phyloP scores from a whole-genome alignment of 2,888 invertebrate genomes.

The Eupithecia dodoneata region DNA sequence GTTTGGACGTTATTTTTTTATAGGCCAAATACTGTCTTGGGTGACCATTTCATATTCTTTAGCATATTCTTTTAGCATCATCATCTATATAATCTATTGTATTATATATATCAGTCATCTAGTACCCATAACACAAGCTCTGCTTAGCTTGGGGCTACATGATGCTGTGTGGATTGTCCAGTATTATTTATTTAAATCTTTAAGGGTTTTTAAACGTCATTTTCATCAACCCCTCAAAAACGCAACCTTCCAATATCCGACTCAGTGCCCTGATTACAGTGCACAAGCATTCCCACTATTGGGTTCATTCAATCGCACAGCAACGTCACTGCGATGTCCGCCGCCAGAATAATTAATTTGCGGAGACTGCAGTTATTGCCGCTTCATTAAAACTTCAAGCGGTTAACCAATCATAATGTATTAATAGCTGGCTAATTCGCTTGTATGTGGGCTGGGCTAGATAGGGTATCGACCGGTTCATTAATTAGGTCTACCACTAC shows the following conservation, averaged over 20 bases:
- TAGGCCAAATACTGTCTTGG: neutral
- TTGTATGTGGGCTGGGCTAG: constrained; percentile 3
- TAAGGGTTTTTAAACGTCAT: too few species aligned
- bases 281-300: neutral
- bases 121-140: too few species aligned
- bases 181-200: too few species aligned
- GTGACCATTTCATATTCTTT: neutral
- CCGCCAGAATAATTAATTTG: constrained; percentile 21
- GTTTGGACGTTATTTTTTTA: neutral
- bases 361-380: constrained; percentile 19
- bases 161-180: too few species aligned
- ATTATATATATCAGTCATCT: too few species aligned
- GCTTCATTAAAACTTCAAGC: constrained; percentile 19
- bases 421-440: constrained; percentile 20
- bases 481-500: neutral
- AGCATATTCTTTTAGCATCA: too few species aligned
- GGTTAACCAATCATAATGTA: constrained; percentile 16
- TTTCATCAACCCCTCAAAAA: neutral
- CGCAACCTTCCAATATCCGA: neutral
- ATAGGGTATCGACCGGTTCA: constrained; percentile 17
- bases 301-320: constrained; percentile 4
- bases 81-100: too few species aligned
- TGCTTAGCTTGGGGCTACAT: too few species aligned
- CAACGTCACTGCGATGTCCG: constrained; percentile 6
- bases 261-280: neutral